Evolutionary conservation across 2,113 vertebrate species (phyloP).

Genomic region (Dasyurus viverrinus): DNA sequence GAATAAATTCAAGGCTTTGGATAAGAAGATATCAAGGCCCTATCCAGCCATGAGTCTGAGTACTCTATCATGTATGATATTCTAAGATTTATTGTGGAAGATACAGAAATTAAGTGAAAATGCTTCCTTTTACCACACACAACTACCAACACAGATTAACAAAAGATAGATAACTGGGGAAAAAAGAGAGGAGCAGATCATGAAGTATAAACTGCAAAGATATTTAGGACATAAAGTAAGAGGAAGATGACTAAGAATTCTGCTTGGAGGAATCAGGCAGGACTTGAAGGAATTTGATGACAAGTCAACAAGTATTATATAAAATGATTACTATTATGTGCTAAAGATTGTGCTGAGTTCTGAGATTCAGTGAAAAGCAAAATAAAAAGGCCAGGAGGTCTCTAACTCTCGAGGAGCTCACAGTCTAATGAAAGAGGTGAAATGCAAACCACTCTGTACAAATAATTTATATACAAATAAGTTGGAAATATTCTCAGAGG

Average conservation of each 20-base stretch:
- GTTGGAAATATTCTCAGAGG: neutral
- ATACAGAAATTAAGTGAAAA: neutral
- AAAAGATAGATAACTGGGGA: neutral
- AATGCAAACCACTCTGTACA: neutral
- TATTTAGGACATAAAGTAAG: neutral
- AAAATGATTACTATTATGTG: neutral
- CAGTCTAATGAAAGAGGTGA: neutral
- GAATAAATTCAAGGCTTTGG: neutral
- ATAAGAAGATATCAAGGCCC: neutral
- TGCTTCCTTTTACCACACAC: neutral
- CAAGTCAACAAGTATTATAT: neutral
- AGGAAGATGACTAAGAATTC: neutral
- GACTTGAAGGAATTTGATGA: neutral
- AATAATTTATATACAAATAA: neutral
- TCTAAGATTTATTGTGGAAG: neutral
- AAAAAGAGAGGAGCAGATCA: neutral
- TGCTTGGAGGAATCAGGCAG: neutral
- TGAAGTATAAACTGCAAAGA: neutral
- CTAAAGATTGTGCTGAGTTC: neutral
- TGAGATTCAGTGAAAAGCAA: neutral
- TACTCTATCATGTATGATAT: neutral
- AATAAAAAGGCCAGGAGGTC: neutral
- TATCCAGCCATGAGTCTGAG: neutral
- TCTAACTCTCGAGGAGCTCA: neutral
- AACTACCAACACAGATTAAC: neutral